Conservation (phyloP, 2,888 invertebrate species). For the Mesorhabditis belari region DNA sequence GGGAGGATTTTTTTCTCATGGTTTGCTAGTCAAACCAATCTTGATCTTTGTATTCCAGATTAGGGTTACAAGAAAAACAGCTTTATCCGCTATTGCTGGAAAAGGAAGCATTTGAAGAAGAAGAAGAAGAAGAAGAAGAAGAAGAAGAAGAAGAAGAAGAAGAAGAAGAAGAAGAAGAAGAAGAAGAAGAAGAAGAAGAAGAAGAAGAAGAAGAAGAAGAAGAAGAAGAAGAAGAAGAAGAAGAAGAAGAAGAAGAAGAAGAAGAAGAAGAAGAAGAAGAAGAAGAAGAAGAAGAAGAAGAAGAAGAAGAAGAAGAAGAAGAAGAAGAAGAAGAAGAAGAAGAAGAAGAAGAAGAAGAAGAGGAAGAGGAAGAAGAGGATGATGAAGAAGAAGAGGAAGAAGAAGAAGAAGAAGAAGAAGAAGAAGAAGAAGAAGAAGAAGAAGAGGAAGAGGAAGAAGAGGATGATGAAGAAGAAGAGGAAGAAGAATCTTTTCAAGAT, state of each 20-base stretch:
- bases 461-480: no score
- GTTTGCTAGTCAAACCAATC: neutral
- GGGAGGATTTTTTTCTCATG: no score
- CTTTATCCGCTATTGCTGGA: no score
- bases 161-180: neutral
- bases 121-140: constrained; percentile 1
- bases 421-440: constrained; percentile 1
- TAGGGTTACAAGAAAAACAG: neutral
- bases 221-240: constrained; percentile 1
- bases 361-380: no score
- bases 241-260: neutral
- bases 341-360: neutral
- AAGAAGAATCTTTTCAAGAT: neutral
- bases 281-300: constrained; percentile 1
- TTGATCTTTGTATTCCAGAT: constrained; percentile 6
- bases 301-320: neutral
- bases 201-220: neutral
- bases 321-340: neutral
- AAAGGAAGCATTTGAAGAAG: no score
- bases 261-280: neutral
- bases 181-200: neutral
- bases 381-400: neutral
- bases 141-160: constrained; percentile 2
- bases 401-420: neutral
- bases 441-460: constrained; percentile 1